These are phyloP conservation scores for Trichacis sp. DNA, from an alignment of 2,888 invertebrate genomes.

Conservation along the genomic window DNA sequence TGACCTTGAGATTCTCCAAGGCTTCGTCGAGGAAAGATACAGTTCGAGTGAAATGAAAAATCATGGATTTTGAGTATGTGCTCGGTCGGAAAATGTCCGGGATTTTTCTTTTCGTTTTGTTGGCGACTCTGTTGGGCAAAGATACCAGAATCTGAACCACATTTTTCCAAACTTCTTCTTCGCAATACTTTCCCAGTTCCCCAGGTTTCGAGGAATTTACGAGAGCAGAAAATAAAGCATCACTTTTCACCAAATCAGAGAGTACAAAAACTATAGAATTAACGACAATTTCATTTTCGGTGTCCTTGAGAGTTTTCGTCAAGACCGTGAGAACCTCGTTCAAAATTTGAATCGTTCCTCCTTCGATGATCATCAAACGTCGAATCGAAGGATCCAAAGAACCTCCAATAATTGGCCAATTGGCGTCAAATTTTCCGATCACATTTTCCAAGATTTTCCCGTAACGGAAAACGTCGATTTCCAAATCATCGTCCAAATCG, in stretches of 20 bases:
- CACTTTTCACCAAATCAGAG: constrained; percentile 72
- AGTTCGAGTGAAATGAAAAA: constrained; percentile 74
- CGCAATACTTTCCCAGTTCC: constrained; percentile 43
- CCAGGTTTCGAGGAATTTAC: constrained; percentile 61
- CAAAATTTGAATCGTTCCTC: constrained; percentile 60
- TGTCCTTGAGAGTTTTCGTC: constrained; percentile 70
- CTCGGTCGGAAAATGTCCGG: constrained; percentile 73
- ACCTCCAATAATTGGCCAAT: constrained; percentile 72
- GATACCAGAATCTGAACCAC: constrained; percentile 76
- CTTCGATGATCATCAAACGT: constrained; percentile 72
- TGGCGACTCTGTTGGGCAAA: constrained; percentile 79
- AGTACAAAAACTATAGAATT: constrained; percentile 69
- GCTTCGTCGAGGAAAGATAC: constrained; percentile 74
- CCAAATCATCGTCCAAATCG: constrained; percentile 70
- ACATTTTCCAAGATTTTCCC: constrained; percentile 71
- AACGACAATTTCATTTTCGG: constrained; percentile 56
- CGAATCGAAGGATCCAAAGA: constrained; percentile 65
- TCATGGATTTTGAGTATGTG: constrained; percentile 73
- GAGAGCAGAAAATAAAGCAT: constrained; percentile 72
- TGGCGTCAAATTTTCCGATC: constrained; percentile 70
- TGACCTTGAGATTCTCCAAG: constrained; percentile 57
- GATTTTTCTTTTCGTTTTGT: constrained; percentile 73
- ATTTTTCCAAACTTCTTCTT: constrained; percentile 69
- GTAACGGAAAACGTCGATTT: constrained; percentile 70
- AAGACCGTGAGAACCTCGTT: constrained; percentile 70